Conservation (phyloP, 1,140 invertebrate species). For the Lineus longissimus region DNA sequence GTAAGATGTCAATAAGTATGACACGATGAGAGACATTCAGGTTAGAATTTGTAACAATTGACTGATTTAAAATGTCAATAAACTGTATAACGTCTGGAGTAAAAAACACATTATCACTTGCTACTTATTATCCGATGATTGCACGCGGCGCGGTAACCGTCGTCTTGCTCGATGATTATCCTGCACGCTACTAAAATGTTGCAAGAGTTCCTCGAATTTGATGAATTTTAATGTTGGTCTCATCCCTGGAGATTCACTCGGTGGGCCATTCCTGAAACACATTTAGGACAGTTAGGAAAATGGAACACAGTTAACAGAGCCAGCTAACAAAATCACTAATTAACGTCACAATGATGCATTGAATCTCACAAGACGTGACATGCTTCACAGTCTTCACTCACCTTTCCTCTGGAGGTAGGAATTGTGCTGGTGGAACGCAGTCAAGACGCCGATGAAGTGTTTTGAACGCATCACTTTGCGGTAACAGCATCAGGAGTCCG, state of each 20-base stretch:
- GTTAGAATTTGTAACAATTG: no score
- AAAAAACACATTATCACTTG: no score
- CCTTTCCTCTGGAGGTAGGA: constrained; percentile 12
- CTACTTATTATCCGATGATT: background rate
- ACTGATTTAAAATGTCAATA: no score
- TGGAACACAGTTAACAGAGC: background rate
- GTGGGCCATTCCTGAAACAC: background rate
- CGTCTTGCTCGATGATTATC: constrained; percentile 60
- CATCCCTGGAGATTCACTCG: constrained; percentile 12
- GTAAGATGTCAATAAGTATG: no score
- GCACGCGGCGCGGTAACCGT: constrained; percentile 15
- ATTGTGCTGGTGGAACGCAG: constrained; percentile 68
- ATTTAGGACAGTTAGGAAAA: background rate
- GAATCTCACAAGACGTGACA: background rate
- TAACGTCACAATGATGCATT: no score
- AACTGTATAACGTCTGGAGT: no score
- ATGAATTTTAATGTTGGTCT: constrained; percentile 47
- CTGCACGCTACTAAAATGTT: constrained; percentile 65
- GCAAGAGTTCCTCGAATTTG: constrained; percentile 62
- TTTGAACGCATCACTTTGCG: constrained; percentile 94
- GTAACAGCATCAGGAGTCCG: constrained; percentile 94
- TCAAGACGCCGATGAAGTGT: constrained; percentile 80
- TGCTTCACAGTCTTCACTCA: constrained; percentile 6
- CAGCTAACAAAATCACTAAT: background rate
- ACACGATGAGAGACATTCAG: no score